Evolutionary conservation across 2,797 vertebrate genomes (phyloP).

Genomic region (Neosilurus hyrtlii): DNA sequence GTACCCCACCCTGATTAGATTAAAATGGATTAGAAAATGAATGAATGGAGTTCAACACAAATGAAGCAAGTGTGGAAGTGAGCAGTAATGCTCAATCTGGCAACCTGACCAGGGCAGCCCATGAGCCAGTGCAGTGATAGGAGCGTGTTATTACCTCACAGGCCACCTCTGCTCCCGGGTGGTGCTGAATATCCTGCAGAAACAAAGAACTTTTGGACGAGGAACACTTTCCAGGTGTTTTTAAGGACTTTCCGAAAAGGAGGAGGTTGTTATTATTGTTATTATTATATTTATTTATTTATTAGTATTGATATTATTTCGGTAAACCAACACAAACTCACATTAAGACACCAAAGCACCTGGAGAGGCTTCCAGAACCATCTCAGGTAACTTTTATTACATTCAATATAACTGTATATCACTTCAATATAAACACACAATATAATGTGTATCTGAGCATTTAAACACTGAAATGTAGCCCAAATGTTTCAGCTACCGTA

Average conservation of each 20-base stretch:
- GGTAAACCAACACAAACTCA: not conserved
- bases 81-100: not conserved
- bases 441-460: not conserved
- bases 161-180: not conserved
- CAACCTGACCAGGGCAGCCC: not conserved
- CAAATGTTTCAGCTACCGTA: not conserved
- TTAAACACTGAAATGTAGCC: not conserved
- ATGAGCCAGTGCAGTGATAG: not conserved
- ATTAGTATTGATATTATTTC: not conserved
- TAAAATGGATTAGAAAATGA: too few species aligned
- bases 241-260: not conserved
- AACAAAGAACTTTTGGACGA: not conserved
- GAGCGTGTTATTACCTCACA: not conserved
- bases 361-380: not conserved
- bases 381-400: constrained; percentile 8
- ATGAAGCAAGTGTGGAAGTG: not conserved
- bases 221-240: not conserved
- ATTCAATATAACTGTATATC: too few species aligned
- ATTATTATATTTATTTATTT: not conserved
- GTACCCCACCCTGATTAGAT: too few species aligned
- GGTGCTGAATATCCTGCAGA: not conserved
- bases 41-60: not conserved
- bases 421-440: too few species aligned
- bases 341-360: constrained; percentile 3
- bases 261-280: not conserved